Evolutionary conservation across 2,113 vertebrate genomes (phyloP).

Genomic region (Ptilonorhynchus violaceus): DNA sequence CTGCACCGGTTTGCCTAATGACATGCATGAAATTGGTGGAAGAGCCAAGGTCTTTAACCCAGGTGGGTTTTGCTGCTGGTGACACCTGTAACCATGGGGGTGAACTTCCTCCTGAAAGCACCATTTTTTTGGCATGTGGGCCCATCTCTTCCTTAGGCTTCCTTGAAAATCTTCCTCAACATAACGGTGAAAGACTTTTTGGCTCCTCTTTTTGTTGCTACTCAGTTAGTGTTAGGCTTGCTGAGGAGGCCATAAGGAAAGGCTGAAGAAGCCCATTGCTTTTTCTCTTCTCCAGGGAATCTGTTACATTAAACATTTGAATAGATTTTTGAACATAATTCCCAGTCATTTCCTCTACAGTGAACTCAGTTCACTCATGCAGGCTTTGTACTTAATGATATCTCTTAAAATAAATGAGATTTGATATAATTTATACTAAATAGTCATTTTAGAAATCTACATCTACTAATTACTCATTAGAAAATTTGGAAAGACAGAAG

Average conservation of each 20-base stretch:
- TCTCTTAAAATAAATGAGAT: constrained; percentile 63
- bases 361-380: constrained; percentile 49
- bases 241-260: constrained; percentile 17
- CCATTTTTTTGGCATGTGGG: background rate
- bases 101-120: background rate
- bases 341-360: constrained; percentile 52
- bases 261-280: constrained; percentile 37
- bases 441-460: constrained; percentile 27
- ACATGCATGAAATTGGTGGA: background rate
- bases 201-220: background rate
- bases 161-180: background rate
- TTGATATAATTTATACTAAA: constrained; percentile 38
- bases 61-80: background rate
- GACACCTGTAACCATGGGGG: rapidly evolving
- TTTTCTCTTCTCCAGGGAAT: constrained; percentile 42
- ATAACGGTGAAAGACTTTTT: background rate
- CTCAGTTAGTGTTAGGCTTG: constrained; percentile 23
- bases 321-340: constrained; percentile 52
- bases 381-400: constrained; percentile 61
- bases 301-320: constrained; percentile 57
- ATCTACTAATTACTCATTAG: constrained; percentile 50
- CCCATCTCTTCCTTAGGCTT: background rate
- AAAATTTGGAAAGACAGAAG: constrained; percentile 14
- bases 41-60: background rate
- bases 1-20: background rate